Percentiles rank a stretch among this genome's conserved stretches.
Conservation (phyloP, 2,888 invertebrate species). For the Augiades crinisus region DNA sequence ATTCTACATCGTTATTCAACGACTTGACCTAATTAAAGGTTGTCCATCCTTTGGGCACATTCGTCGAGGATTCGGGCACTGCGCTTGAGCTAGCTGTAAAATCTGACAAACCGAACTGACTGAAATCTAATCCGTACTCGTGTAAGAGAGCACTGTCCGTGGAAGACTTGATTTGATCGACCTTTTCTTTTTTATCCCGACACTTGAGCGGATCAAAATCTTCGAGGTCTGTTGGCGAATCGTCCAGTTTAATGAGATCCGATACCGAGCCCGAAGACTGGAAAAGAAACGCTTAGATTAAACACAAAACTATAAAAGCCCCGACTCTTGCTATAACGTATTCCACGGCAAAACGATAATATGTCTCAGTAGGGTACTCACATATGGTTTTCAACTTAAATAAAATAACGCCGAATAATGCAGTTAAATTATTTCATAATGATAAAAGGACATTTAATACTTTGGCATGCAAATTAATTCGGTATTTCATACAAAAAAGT, state of each 20-base stretch:
- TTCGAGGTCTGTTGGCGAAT: conserved; percentile 66
- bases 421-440: too few species aligned
- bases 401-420: too few species aligned
- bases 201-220: conserved; percentile 70
- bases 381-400: too few species aligned
- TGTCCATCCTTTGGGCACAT: conserved; percentile 68
- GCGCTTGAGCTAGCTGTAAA: conserved; percentile 52
- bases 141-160: conserved; percentile 85
- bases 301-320: conserved; percentile 27
- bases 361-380: too few species aligned
- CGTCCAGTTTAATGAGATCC: conserved; percentile 74
- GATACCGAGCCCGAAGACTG: conserved; percentile 70
- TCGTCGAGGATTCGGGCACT: conserved; percentile 44
- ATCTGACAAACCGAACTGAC: conserved; percentile 72
- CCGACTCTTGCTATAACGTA: conserved; percentile 19
- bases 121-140: conserved; percentile 88
- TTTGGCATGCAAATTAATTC: too few species aligned
- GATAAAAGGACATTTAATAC: too few species aligned
- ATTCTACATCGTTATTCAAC: too few species aligned
- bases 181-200: conserved; percentile 57
- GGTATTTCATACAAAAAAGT: too few species aligned
- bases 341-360: conserved; percentile 25
- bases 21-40: conserved; percentile 62
- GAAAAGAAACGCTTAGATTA: conserved; percentile 60
- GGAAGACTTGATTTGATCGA: conserved; percentile 60